phyloP scores from a whole-genome alignment of 2,113 vertebrate genomes.

The Phaethon lepturus region DNA sequence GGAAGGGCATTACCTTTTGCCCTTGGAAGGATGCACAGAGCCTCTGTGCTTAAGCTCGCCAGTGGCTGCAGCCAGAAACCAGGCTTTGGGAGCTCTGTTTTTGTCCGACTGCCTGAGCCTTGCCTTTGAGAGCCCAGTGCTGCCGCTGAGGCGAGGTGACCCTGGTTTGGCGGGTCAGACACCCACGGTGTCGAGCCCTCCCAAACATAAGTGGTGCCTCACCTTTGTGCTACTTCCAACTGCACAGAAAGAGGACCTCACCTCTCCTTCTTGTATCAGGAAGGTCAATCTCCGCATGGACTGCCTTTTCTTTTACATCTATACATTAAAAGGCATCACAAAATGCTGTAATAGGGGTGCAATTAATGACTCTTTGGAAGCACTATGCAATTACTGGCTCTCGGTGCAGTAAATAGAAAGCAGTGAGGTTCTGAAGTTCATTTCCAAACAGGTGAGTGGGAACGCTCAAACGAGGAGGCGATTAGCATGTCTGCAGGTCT shows the following conservation, averaged over 20 bases:
- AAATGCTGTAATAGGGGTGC: background rate
- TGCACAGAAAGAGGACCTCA: background rate
- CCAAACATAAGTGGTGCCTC: background rate
- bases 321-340: background rate
- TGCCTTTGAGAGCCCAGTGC: background rate
- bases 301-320: background rate
- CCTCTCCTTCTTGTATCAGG: background rate
- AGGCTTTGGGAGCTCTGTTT: background rate
- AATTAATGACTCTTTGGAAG: background rate
- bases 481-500: constrained; percentile 15
- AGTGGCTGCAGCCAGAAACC: background rate
- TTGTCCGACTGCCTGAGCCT: background rate
- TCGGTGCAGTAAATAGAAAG: background rate
- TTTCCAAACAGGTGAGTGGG: constrained; percentile 6
- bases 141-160: background rate
- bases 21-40: background rate
- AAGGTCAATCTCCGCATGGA: fast-evolving
- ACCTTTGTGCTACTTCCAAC: background rate
- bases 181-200: fast-evolving
- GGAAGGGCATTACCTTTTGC: background rate
- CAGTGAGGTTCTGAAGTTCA: background rate
- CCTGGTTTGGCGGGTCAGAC: background rate
- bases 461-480: background rate
- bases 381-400: background rate
- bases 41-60: background rate